Base-by-base conservation (phyloP, 2,797 vertebrate genomes). In the Sebastiscus albofasciatus region DNA sequence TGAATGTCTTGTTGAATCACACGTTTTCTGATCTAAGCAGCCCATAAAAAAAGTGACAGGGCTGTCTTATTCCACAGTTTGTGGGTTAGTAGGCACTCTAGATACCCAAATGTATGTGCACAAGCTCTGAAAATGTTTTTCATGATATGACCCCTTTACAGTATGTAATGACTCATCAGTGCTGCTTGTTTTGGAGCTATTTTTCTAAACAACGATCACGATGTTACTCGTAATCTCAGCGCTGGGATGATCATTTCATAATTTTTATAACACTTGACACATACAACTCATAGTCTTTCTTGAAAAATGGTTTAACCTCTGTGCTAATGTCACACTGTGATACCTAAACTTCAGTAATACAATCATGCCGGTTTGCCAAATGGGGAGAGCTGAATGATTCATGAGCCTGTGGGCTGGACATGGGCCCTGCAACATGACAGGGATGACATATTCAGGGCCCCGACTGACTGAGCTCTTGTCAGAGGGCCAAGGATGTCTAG, bases 391-490 rank as follows among this genome's bases (percentile, higher is more conserved):
- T 84, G 83, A 87, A 79, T 86, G 79, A 86, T 83, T 82, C 72
- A 90, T 77, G 70, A 72, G 72, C 66, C 54, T 11, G 31, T 62
- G 76, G 68, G 58, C 80, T 76, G 61, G 79, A 89, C 42, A 33
- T 55, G 64, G 66, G 54, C 71, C 56, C 36, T 70, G 27, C 27
- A 74, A 82, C 76, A 77, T 72, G 79, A 85, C 84, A 74, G 49
- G 72, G 74, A 87, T 82, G 85, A 87, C 81, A 88, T 72, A 87
- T 87, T 82, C 54, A 72, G 56, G 77, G 67, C 67, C 78, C 79
- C 12, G 55, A 73, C 67, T 20, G 55, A 73, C 67, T 75, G 79
- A 90, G 66, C 27, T 80, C 80, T 64, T 91, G 86, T 85, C 72
- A 83, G 42, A 54, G 14, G 70, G 84, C 87, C 90, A 91, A 80